Evolutionary conservation across 1,140 invertebrate genomes (phyloP).

Genomic region (Hylaeus volcanicus): DNA sequence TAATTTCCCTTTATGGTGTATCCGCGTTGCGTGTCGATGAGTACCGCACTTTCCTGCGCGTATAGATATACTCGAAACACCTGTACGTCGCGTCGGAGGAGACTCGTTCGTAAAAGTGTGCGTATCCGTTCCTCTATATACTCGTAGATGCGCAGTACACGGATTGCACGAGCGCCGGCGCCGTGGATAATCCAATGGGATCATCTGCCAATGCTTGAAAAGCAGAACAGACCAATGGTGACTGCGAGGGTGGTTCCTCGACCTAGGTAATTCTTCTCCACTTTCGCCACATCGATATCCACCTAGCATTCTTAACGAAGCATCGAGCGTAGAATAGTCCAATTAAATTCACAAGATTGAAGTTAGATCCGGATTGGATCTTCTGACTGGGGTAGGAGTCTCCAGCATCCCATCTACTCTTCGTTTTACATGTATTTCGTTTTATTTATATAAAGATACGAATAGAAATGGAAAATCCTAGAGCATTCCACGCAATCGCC

Average conservation of each 20-base stretch:
- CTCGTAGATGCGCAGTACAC: constrained; percentile 53
- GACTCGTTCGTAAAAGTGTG: background rate
- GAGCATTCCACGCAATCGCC: no score
- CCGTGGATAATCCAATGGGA: constrained; percentile 79
- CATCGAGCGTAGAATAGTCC: no score
- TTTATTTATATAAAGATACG: no score
- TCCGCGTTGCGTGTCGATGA: constrained; percentile 39
- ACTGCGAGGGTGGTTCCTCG: constrained; percentile 60
- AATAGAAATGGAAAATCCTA: no score
- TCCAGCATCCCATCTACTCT: no score
- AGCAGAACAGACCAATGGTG: constrained; percentile 71
- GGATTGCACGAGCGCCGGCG: constrained; percentile 72
- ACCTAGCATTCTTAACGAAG: no score
- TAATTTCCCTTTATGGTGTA: constrained; percentile 27
- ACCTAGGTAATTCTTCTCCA: constrained; percentile 46
- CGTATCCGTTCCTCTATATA: background rate
- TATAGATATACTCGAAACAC: background rate
- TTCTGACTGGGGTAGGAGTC: no score
- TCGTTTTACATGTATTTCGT: no score
- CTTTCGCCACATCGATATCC: no score
- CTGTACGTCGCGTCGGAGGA: background rate
- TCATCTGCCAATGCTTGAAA: constrained; percentile 77
- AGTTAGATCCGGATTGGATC: no score
- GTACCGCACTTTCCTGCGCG: background rate
- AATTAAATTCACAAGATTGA: no score